phyloP scores from a whole-genome alignment of 2,113 vertebrate genomes.

The Xenus cinereus region DNA sequence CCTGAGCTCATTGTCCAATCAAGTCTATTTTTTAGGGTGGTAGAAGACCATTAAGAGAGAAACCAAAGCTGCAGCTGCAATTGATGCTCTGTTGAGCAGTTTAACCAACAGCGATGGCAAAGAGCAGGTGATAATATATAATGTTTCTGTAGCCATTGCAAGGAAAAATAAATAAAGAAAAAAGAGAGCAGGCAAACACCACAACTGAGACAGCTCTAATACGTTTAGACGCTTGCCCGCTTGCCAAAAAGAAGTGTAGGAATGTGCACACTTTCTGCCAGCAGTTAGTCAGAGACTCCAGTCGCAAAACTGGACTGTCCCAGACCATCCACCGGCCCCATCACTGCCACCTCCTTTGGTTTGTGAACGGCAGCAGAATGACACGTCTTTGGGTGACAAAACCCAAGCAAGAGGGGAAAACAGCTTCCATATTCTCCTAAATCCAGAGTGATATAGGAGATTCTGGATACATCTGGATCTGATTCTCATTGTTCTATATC shows the following conservation, averaged over 20 bases:
- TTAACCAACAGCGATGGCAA: not conserved
- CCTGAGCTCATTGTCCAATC: not conserved
- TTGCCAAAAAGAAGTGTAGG: not conserved
- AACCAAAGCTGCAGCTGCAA: constrained; percentile 7
- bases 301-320: not conserved
- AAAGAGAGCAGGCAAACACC: not conserved
- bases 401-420: not conserved
- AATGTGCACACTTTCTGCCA: not conserved
- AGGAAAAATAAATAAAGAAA: not conserved
- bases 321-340: no score
- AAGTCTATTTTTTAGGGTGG: not conserved
- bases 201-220: not conserved
- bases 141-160: not conserved
- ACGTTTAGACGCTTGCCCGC: not conserved
- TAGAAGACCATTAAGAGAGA: not conserved
- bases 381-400: not conserved
- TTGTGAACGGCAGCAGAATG: not conserved
- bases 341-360: not conserved
- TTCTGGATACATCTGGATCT: no score
- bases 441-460: no score
- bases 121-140: not conserved
- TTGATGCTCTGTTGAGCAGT: not conserved
- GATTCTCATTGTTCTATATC: not conserved
- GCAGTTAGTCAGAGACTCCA: not conserved
- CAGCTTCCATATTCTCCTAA: not conserved